These are phyloP conservation scores for Ariolimax columbianus DNA, from an alignment of 2,888 invertebrate genomes.

Conservation along the genomic window DNA sequence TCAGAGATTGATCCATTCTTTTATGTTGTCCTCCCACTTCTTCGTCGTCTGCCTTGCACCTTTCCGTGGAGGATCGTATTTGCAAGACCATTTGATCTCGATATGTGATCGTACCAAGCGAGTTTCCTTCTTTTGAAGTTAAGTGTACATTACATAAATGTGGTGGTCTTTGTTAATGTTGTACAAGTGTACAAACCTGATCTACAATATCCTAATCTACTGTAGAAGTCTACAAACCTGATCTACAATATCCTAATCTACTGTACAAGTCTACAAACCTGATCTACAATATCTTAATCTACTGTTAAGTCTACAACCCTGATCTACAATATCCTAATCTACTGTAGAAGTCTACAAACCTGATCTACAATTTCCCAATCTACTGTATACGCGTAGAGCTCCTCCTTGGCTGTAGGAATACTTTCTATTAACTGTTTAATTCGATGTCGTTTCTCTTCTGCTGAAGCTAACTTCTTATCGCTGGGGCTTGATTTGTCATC, in stretches of 20 bases:
- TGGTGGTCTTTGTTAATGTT: too few species aligned
- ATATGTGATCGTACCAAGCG: too few species aligned
- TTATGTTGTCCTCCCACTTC: too few species aligned
- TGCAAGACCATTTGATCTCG: too few species aligned
- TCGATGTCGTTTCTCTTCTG: slow-evolving; percentile 95
- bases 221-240: background rate
- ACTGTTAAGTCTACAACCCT: background rate
- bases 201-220: background rate
- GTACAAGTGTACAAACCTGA: background rate
- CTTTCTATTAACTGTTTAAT: slow-evolving; percentile 98
- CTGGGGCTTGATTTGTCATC: slow-evolving; percentile 61
- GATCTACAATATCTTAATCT: background rate
- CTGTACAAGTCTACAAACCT: background rate
- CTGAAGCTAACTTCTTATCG: slow-evolving; percentile 71
- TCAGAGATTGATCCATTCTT: too few species aligned
- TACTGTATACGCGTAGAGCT: slow-evolving; percentile 94
- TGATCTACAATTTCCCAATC: slow-evolving; percentile 91
- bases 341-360: slow-evolving; percentile 77
- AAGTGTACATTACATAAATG: too few species aligned
- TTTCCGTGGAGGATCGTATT: too few species aligned
- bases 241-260: background rate
- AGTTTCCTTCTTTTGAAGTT: too few species aligned
- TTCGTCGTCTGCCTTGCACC: too few species aligned
- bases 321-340: background rate
- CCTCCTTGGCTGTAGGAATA: slow-evolving; percentile 98